Evolutionary conservation across 2,797 vertebrate species (phyloP), one percentile per base, ranked within the genome.

Genomic region (Neosalanx taihuensis): DNA sequence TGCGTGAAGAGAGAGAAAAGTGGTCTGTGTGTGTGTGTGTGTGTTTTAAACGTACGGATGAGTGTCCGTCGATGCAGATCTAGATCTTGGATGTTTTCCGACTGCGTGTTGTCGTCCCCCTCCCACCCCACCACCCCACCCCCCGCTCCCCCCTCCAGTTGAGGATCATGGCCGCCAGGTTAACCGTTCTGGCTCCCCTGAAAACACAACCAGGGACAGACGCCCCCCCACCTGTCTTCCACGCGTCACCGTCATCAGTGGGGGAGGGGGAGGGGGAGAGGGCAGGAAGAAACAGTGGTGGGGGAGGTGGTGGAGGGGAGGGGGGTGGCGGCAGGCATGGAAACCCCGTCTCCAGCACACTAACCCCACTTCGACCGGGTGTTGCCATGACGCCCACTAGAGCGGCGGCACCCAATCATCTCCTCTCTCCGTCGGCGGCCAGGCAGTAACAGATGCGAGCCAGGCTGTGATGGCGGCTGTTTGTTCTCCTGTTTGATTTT

Each of bases 61-160:
- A 74, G 49, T 57, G 51, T 57, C 23, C 37, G n/a, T 67, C 15
- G 69, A 26, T 72, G 65, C 67, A 18, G 62, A 49, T 59, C 51
- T 63, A 26, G 56, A 33, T 53, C 35, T 66, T 2, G 10, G 9
- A 41, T 41, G 6, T 7, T 41, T 41, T 41, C 37, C 37, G 3
- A 12, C 37, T 10, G 12, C 2, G 10, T 10, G 37, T 41, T 9
- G 20, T 58, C 12, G 20, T 58, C 12, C 6, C 53, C 17, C 6
- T 17, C 2, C 53, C 53, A 17, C 53, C 3, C 53, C 53, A 1
- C 53, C 53, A 17, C 53, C 3, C 53, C 53, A 1, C 53, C 17
- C 17, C n/a, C 23, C n/a, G 23, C 23, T n/a, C 56, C 5, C 53
- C 49, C 49, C 35, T 37, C 35, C 35, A 37, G 35, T 37, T 37